Base-by-base conservation (phyloP, 1,140 invertebrate species). In the Drosophila dunni region DNA sequence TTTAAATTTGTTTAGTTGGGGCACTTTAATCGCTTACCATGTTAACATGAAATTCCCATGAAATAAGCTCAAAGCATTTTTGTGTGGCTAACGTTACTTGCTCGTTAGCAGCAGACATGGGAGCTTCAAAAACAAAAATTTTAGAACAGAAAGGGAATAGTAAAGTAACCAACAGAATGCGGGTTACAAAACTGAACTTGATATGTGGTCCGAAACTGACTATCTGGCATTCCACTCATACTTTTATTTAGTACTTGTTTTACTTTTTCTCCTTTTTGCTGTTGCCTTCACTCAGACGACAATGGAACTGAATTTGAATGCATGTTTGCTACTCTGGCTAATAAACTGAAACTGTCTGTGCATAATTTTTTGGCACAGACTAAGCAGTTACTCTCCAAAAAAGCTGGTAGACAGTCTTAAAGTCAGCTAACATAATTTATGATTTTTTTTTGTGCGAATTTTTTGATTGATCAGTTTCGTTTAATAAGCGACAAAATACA, bases 91-190 rank as follows among this genome's bases (percentile, higher is more conserved):
- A 63, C 69, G 65, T 36, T 51, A 51, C 13, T 57, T 50, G 60
- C 75, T 85, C 82, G 82, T 85, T 82, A 76, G 66, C 44, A 56
- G 61, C 82, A 82, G 75, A 82, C 78, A 81, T 82, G 24, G 24
- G 46, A 54, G 64, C 76, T 45, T 56, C 48, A 79, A 67, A 82
- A 73, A 13, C 40, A 24, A 57, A 57, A 57, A 53, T 29, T 29
- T 29, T 4, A 29, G 24, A 29, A 0, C 5, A 50, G 20, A 48
- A 48, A 11, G 1, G 20, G 17, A 48, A 48, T 48, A 48, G 15
- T 29, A 24, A 79, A 72, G 34, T 58, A 74, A 63, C 61, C 58
- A 67, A 56, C 78, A 79, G 83, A 60, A 69, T 62, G 56, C 51
- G 74, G 69, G 70, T 81, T 85, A 72, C 57, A 84, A 81, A 57